Evolutionary conservation across 2,113 vertebrate species (phyloP).

Genomic region (Myrmecobius fasciatus): DNA sequence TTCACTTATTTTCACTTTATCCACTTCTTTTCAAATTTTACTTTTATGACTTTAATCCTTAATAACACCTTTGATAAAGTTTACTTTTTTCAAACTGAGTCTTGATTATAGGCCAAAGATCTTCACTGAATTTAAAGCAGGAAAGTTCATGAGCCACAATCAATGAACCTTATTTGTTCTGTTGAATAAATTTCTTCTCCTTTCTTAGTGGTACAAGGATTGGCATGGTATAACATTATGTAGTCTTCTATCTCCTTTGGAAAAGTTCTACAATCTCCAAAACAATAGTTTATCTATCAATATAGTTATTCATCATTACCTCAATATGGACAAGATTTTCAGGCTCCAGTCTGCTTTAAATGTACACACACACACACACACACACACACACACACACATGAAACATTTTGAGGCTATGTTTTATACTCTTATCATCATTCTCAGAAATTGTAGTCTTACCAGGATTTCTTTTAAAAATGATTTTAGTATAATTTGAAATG

Average conservation of each 20-base stretch:
- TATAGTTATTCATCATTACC: not conserved
- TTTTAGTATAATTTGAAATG: no score
- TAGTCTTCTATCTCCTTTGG: not conserved
- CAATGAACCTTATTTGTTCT: not conserved
- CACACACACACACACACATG: no score
- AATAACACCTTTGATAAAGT: not conserved
- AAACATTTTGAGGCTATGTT: no score
- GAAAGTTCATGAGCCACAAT: not conserved
- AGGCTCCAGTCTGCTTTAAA: not conserved
- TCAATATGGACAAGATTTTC: not conserved
- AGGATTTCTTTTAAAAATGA: no score
- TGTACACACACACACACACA: no score
- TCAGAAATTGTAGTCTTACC: no score
- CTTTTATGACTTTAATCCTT: not conserved
- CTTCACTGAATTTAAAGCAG: not conserved
- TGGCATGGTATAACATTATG: not conserved
- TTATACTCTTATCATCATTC: no score
- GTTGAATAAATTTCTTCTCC: not conserved
- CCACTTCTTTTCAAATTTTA: not conserved
- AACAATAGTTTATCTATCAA: not conserved
- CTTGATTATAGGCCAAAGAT: not conserved
- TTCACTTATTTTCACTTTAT: not conserved
- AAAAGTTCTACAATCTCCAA: not conserved
- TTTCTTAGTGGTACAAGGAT: not conserved
- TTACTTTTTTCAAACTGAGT: not conserved